Base-by-base conservation (phyloP, 2,888 invertebrate species). In the Dascillus cervinus region DNA sequence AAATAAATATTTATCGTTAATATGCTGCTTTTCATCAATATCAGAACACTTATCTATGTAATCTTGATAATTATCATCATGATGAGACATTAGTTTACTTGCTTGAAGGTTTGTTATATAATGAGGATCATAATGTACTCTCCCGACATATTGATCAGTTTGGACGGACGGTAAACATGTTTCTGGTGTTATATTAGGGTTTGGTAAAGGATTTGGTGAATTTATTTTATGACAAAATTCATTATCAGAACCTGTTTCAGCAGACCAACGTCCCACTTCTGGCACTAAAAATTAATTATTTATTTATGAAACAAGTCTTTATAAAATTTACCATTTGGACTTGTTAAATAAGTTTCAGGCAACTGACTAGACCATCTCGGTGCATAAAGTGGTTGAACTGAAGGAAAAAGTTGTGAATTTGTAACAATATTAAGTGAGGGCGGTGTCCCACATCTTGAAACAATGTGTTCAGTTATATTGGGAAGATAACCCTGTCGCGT, bases 1-100 rank as follows among this genome's bases (percentile, higher is more conserved):
- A 52, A 87, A 88, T 39, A 82, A 69, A 62, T 88, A 89, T 70
- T 83, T 83, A 50, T 88, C 88, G 34, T 76, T 77, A 6, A 76
- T 58, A 44, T 75, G 78, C 51, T 82, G 80, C 47, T 81, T 81
- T 26, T 82, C 82, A 1, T 81, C 81, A 1, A 76, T 72, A 48
- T 82, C 81, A 0, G 79, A 79, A 66, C 78, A 72, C 15, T 80
- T 67, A 44, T 81, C 82, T 8, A 66, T 70, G 41, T 72, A 75
- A n/a, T 76, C 76, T 43, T 70, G 63, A 43, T 60, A 65, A 43
- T 65, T 62, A 37, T 62, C 62, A 11, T 64, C 62, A 22, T 56
- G 59, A 5, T 58, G 58, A 3, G 57, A 52, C 48, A 58, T 60
- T 43, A 56, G 45, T 40, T 63, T 64, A 33, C 49, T 47, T 19